phyloP scores from a whole-genome alignment of 23 tunicate species.

The Clavelina lepadiformis region DNA sequence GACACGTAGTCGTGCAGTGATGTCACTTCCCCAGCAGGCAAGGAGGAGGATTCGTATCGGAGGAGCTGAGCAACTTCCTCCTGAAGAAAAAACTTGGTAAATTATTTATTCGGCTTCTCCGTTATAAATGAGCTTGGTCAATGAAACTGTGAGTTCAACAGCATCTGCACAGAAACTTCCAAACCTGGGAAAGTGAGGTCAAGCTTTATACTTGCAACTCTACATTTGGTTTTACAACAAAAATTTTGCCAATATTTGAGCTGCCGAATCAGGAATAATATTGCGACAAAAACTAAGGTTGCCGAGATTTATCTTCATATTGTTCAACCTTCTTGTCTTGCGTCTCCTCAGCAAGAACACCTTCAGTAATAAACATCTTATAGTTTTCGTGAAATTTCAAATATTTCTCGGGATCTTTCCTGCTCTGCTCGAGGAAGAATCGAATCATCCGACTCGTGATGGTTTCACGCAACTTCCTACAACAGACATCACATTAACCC shows the following conservation, averaged over 20 bases:
- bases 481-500: neutral
- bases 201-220: no score
- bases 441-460: constrained; percentile 70
- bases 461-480: constrained; percentile 82
- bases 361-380: constrained; percentile 92
- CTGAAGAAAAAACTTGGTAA: constrained; percentile 9
- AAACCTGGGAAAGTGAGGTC: no score
- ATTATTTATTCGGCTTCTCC: no score
- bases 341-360: constrained; percentile 78
- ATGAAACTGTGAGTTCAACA: no score
- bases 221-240: no score
- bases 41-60: constrained; percentile 73
- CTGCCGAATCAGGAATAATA: no score
- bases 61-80: constrained; percentile 94
- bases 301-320: no score
- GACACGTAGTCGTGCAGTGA: constrained; percentile 74
- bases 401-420: constrained; percentile 73
- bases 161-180: no score
- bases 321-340: constrained; percentile 67
- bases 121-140: no score
- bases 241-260: no score
- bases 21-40: constrained; percentile 65
- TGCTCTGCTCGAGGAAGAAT: constrained; percentile 80
- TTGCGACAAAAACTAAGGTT: no score
- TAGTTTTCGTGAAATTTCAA: constrained; percentile 58